Conservation (phyloP, 2,113 vertebrate species). For the Notothenia coriiceps region DNA sequence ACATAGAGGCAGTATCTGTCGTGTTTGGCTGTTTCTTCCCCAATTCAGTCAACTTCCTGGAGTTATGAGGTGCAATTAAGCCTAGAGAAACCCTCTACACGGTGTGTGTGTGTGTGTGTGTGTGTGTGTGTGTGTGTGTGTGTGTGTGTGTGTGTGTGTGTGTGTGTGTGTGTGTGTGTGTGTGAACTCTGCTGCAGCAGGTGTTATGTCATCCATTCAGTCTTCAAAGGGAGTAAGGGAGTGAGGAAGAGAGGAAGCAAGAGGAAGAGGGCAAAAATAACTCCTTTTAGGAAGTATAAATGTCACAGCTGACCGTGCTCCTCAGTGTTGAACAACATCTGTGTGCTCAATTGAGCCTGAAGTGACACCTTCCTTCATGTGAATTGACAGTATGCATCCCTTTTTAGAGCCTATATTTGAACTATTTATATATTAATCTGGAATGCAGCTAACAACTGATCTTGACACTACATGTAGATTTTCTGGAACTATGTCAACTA, state of each 20-base stretch:
- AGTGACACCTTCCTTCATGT: constrained; percentile 2
- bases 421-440: not conserved
- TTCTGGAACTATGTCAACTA: not conserved
- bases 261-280: constrained; percentile 16
- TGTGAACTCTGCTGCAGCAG: constrained; percentile 40
- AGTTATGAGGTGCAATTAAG: constrained; percentile 1
- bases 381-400: not conserved
- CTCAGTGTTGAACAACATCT: constrained; percentile 6
- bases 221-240: constrained; percentile 32
- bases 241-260: constrained; percentile 5
- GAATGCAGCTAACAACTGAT: not conserved
- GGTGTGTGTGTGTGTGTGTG: not conserved
- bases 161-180: not conserved
- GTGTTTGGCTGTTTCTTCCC: not conserved
- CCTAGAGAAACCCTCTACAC: constrained; percentile 2
- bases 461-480: not conserved
- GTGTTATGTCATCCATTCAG: constrained; percentile 16
- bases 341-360: not conserved
- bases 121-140: too few relatives aligned
- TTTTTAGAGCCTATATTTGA: not conserved
- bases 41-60: not conserved
- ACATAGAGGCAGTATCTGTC: not conserved
- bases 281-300: constrained; percentile 23
- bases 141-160: too few relatives aligned
- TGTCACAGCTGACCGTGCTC: constrained; percentile 35